A percentile compares a stretch with the other conserved stretches of the same genome.
Evolutionary conservation across 37 sponge, comb jelly and placozoan genomes (phyloP).

Genomic region (Corticium candelabrum): DNA sequence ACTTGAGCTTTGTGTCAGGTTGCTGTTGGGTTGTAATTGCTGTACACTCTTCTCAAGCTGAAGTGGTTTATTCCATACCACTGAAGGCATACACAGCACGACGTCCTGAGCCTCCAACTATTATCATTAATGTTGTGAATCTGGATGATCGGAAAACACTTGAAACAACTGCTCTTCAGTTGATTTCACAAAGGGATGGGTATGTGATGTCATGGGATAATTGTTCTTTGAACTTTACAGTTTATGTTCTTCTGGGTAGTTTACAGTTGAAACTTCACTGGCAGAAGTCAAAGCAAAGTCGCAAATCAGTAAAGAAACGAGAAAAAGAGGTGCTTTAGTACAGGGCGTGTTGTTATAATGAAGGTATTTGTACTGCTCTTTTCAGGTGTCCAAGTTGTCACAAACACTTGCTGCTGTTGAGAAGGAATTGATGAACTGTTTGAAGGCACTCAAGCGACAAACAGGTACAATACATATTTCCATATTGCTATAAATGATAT

Average conservation of each 20-base stretch:
- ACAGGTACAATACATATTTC: background rate
- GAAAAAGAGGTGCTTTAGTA: background rate
- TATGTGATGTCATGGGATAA: too few relatives aligned
- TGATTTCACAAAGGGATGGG: too few relatives aligned
- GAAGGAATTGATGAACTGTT: background rate
- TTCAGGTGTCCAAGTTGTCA: background rate
- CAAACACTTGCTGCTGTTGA: background rate
- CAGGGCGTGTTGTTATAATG: too few relatives aligned
- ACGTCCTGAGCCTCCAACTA: background rate
- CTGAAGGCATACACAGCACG: background rate
- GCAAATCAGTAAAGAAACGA: background rate
- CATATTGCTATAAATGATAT: background rate
- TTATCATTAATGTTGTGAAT: background rate
- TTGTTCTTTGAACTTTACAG: too few relatives aligned
- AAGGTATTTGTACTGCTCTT: background rate
- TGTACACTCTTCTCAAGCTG: background rate
- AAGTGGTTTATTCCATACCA: background rate
- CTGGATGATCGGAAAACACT: background rate
- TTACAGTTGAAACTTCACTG: background rate
- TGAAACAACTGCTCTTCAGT: too few relatives aligned
- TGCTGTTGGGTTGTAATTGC: background rate
- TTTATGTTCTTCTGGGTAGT: too few relatives aligned
- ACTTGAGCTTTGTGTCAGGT: background rate
- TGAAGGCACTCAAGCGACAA: background rate
- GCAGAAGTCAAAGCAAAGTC: background rate